Evolutionary conservation across 2,797 vertebrate genomes (phyloP).

Genomic region (Hyperoplus lanceolatus): DNA sequence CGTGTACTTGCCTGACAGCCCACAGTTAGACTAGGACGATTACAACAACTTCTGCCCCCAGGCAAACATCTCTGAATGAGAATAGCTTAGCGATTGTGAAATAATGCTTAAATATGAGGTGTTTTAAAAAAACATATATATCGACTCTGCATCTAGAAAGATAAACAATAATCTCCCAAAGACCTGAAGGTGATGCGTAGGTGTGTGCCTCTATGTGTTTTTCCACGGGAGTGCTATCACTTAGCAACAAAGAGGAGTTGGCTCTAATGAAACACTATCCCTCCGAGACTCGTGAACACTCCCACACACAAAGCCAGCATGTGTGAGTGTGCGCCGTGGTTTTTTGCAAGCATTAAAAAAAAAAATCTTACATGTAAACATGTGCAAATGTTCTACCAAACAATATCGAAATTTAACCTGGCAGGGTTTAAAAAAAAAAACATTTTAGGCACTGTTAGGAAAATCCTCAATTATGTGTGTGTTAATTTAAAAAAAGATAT

Average conservation of each 20-base stretch:
- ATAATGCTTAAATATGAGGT: conserved; percentile 8
- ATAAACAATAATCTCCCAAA: conserved; percentile 75
- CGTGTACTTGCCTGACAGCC: conserved; percentile 48
- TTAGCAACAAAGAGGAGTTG: conserved; percentile 82
- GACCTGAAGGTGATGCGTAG: conserved; percentile 77
- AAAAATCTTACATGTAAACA: background rate
- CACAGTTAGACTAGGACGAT: conserved; percentile 26
- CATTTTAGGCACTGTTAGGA: no score
- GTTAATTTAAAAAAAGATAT: background rate
- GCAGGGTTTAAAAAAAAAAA: no score
- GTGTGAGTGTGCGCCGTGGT: conserved; percentile 1
- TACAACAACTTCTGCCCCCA: conserved; percentile 51
- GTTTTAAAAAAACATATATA: background rate
- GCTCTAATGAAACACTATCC: conserved; percentile 79
- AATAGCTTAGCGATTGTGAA: conserved; percentile 49
- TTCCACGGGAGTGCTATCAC: conserved; percentile 77
- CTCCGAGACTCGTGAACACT: conserved; percentile 70
- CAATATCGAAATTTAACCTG: no score
- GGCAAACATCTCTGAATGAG: conserved; percentile 48
- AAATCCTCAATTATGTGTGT: background rate
- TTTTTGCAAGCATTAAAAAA: background rate
- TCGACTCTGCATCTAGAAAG: conserved; percentile 59
- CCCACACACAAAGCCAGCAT: conserved; percentile 65
- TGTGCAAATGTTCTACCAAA: background rate
- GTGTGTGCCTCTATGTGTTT: conserved; percentile 78